These are phyloP conservation scores for Pseudomyrmex pallidus DNA, from an alignment of 1,140 invertebrate species.

Conservation along the genomic window DNA sequence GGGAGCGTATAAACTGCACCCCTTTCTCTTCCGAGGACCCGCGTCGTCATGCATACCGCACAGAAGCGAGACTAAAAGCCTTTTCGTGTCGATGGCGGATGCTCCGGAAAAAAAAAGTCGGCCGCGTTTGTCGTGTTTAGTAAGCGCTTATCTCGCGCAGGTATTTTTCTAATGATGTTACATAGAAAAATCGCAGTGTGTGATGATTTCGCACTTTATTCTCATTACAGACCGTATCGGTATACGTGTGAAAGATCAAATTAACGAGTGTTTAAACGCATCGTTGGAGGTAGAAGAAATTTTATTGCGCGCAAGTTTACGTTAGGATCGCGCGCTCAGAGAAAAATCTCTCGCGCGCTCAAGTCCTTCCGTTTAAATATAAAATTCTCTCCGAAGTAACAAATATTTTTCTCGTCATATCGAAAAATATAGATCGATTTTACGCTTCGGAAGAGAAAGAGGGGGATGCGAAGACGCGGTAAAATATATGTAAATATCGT, in stretches of 20 bases:
- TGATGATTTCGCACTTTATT: no score
- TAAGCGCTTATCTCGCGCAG: conserved; percentile 6
- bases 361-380: no score
- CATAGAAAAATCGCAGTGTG: no score
- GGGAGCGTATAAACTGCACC: conserved; percentile 23
- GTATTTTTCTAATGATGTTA: neutral
- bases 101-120: conserved; percentile 27
- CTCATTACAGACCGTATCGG: no score
- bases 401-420: conserved; percentile 20
- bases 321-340: no score
- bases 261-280: neutral
- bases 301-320: no score
- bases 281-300: no score
- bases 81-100: conserved; percentile 44
- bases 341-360: no score
- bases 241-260: neutral
- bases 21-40: neutral
- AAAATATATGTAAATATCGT: conserved; percentile 51
- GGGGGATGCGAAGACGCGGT: conserved; percentile 2
- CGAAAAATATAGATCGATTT: conserved; percentile 42
- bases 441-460: neutral
- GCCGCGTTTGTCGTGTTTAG: conserved; percentile 20
- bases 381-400: neutral
- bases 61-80: conserved; percentile 40
- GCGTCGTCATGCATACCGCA: conserved; percentile 26